phyloP scores from a whole-genome alignment of 1,140 invertebrate genomes.

The Trichomalopsis sarcophagae region DNA sequence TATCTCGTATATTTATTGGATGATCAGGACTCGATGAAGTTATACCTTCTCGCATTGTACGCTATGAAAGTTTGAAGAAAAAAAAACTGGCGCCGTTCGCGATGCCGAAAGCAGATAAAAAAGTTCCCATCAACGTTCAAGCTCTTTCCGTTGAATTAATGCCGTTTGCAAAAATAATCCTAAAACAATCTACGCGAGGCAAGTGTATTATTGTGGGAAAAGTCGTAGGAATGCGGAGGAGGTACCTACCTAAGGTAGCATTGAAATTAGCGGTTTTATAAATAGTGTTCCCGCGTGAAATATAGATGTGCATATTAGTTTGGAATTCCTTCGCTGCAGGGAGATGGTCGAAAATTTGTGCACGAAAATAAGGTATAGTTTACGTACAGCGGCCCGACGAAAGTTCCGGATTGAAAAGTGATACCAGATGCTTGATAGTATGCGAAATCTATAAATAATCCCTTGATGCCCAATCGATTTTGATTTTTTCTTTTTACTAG shows the following conservation, averaged over 20 bases:
- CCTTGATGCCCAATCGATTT: background rate
- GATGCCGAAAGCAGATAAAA: slow-evolving; percentile 1
- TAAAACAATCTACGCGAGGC: background rate
- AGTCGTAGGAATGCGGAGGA: background rate
- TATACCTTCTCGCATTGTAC: too few relatives aligned
- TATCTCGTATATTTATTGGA: background rate
- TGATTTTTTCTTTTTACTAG: background rate
- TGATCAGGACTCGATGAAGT: background rate
- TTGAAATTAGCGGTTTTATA: slow-evolving; percentile 1
- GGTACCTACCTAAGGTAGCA: background rate
- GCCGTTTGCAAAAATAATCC: background rate
- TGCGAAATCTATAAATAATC: background rate
- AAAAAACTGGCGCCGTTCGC: background rate
- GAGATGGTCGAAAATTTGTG: background rate
- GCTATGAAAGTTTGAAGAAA: background rate
- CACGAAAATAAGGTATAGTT: too few relatives aligned
- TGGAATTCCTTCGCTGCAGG: background rate
- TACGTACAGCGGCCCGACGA: background rate
- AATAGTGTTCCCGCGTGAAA: background rate
- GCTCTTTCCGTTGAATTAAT: background rate
- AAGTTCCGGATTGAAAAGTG: background rate
- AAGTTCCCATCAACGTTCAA: background rate
- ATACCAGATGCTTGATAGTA: background rate
- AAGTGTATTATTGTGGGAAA: background rate
- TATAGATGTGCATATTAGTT: background rate